These are phyloP conservation scores for Sclerurus mexicanus DNA, from an alignment of 2,113 vertebrate genomes.

Conservation along the genomic window DNA sequence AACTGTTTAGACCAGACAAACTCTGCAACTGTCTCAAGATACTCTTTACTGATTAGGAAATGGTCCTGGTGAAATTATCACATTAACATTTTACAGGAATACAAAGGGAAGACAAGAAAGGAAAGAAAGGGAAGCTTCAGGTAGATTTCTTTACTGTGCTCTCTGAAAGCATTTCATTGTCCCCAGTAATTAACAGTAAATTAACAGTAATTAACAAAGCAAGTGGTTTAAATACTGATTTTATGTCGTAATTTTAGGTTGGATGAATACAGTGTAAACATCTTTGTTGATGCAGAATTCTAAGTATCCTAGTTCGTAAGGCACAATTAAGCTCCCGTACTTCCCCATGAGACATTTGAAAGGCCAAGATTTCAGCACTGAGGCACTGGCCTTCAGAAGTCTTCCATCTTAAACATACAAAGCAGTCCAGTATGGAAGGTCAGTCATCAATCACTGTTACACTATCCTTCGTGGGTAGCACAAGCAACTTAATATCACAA, in stretches of 20 bases:
- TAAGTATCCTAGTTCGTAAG: not conserved
- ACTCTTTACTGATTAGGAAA: slow-evolving; percentile 4
- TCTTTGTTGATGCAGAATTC: not conserved
- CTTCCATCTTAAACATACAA: not conserved
- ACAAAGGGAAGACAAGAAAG: not conserved
- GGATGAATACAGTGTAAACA: not conserved
- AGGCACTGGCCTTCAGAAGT: not conserved
- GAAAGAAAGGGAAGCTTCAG: not conserved
- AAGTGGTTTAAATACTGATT: not conserved
- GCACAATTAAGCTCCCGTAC: not conserved
- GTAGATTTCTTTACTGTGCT: not conserved
- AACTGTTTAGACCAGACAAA: not conserved
- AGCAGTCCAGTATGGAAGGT: not conserved
- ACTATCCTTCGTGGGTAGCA: not conserved
- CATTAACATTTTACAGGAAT: slow-evolving; percentile 29
- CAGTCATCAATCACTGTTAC: not conserved
- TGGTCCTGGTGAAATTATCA: slow-evolving; percentile 4
- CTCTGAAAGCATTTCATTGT: not conserved
- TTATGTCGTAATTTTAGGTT: not conserved
- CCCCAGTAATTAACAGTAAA: too few relatives aligned
- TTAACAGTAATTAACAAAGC: not conserved
- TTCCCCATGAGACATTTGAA: not conserved
- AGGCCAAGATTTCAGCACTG: not conserved
- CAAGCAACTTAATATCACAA: not conserved
- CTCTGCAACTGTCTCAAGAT: not conserved